These are phyloP conservation scores for Yponomeuta evonymella DNA, from an alignment of 2,888 invertebrate genomes.

Conservation along the genomic window DNA sequence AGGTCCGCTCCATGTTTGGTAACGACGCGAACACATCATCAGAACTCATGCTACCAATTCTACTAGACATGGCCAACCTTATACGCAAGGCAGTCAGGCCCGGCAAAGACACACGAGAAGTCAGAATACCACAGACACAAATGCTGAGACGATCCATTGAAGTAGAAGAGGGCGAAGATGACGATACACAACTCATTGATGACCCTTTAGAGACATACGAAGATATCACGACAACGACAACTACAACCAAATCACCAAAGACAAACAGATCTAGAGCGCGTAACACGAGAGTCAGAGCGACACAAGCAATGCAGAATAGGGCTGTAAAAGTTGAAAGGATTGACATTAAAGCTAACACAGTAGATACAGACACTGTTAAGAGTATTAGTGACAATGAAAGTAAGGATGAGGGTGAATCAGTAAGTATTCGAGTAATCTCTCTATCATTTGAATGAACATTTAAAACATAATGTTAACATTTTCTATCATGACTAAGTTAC, in stretches of 20 bases:
- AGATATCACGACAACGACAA: slow-evolving; percentile 25
- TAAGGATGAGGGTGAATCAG: neutral
- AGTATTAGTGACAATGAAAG: neutral
- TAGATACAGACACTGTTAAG: slow-evolving; percentile 15
- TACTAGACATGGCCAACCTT: slow-evolving; percentile 79
- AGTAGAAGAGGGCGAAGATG: slow-evolving; percentile 32
- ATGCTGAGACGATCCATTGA: slow-evolving; percentile 11
- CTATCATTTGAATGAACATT: neutral
- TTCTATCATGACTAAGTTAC: too few species aligned
- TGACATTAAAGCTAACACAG: slow-evolving; percentile 18
- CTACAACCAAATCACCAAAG: slow-evolving; percentile 30
- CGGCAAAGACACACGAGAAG: slow-evolving; percentile 53
- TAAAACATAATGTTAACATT: too few species aligned
- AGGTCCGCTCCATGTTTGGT: slow-evolving; percentile 78
- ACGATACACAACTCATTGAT: slow-evolving; percentile 39
- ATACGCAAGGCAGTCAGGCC: slow-evolving; percentile 70
- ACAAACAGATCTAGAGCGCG: slow-evolving; percentile 15
- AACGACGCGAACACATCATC: slow-evolving; percentile 71
- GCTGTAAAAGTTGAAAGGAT: neutral
- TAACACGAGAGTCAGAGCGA: slow-evolving; percentile 25
- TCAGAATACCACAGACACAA: slow-evolving; percentile 29
- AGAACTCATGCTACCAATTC: slow-evolving; percentile 78
- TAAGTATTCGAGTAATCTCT: neutral
- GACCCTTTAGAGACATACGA: slow-evolving; percentile 48
- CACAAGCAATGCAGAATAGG: slow-evolving; percentile 11